phyloP scores from a whole-genome alignment of 2,888 invertebrate species.

The Leptura quadrifasciata region DNA sequence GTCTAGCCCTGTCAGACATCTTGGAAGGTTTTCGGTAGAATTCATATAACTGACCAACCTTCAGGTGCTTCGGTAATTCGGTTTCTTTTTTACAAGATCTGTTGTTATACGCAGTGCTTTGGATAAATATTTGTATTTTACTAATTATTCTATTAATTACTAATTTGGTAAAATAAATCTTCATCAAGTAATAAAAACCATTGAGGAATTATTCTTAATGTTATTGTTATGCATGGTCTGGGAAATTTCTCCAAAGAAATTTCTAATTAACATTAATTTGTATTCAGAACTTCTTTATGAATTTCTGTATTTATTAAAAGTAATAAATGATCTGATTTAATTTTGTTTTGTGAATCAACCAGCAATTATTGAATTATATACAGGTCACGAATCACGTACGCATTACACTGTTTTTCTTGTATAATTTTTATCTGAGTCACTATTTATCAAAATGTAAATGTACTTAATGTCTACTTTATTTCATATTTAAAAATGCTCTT shows the following conservation, averaged over 20 bases:
- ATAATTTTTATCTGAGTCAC: not conserved
- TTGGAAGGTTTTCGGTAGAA: slow-evolving; percentile 42
- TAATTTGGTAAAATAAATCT: not conserved
- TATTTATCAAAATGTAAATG: not conserved
- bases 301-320: not conserved
- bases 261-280: not conserved
- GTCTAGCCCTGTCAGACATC: slow-evolving; percentile 48
- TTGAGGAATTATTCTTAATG: not conserved
- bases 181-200: not conserved
- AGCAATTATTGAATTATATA: not conserved
- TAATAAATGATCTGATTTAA: not conserved
- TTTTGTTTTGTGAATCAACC: not conserved
- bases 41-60: slow-evolving; percentile 47
- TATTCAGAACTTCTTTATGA: not conserved
- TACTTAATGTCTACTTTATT: too few relatives aligned
- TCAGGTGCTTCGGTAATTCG: slow-evolving; percentile 15
- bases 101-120: not conserved
- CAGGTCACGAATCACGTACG: not conserved
- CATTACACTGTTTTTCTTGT: not conserved
- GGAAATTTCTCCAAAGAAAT: not conserved
- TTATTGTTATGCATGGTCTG: not conserved
- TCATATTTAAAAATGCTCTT: too few relatives aligned
- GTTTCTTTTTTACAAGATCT: not conserved
- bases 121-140: not conserved
- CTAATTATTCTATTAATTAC: not conserved